These are phyloP conservation scores for Lumbricus terrestris DNA, from an alignment of 2,888 invertebrate genomes.

Conservation along the genomic window DNA sequence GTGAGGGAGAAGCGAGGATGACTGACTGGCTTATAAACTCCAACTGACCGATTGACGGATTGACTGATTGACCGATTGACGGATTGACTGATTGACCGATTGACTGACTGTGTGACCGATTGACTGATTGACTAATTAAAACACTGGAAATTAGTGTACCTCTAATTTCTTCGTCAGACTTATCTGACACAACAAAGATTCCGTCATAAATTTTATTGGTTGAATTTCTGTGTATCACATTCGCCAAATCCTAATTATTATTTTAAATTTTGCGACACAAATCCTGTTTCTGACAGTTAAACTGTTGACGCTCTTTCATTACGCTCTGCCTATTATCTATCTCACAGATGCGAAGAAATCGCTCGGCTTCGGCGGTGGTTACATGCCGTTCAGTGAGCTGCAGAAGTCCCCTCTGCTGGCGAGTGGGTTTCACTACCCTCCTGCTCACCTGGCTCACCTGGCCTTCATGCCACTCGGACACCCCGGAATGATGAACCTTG, in stretches of 20 bases:
- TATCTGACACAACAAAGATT: background rate
- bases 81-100: background rate
- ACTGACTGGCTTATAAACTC: background rate
- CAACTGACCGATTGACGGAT: background rate
- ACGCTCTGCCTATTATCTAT: no score
- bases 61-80: no score
- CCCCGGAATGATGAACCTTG: slow-evolving; percentile 49
- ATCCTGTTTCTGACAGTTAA: no score
- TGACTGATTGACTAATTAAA: background rate
- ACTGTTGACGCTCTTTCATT: no score
- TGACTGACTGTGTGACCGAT: background rate
- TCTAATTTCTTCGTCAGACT: background rate
- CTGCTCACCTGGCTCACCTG: slow-evolving; percentile 42
- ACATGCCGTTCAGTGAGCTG: slow-evolving; percentile 15
- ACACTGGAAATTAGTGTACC: background rate
- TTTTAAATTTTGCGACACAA: background rate
- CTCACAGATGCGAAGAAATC: slow-evolving; percentile 45
- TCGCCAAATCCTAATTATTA: background rate
- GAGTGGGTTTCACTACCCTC: slow-evolving; percentile 54
- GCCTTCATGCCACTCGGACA: slow-evolving; percentile 54
- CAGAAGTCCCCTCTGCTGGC: slow-evolving; percentile 48
- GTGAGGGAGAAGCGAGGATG: background rate
- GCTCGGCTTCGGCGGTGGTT: background rate
- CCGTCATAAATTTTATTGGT: background rate
- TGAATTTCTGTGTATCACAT: background rate